Conservation (phyloP, 1,140 invertebrate genomes). For the Zaprionus capensis region DNA sequence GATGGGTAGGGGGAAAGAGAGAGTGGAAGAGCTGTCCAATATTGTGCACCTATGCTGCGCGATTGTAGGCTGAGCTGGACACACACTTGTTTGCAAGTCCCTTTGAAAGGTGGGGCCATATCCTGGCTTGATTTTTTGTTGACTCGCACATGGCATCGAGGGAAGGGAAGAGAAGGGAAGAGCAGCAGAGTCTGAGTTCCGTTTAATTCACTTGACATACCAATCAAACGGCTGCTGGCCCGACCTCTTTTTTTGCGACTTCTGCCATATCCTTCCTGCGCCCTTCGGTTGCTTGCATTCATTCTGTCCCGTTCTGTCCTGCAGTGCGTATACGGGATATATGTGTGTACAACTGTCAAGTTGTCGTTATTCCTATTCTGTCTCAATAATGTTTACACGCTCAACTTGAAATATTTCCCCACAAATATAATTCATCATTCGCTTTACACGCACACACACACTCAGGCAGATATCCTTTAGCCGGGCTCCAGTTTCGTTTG, state of each 20-base stretch:
- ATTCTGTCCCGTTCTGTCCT: background rate
- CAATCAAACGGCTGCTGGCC: constrained; percentile 33
- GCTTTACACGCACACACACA: constrained; percentile 7
- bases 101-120: constrained; percentile 15
- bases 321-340: background rate
- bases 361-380: constrained; percentile 52
- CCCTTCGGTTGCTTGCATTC: background rate
- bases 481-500: background rate
- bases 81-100: constrained; percentile 36
- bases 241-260: background rate
- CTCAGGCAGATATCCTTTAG: background rate
- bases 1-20: background rate
- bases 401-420: constrained; percentile 58
- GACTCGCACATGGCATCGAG: constrained; percentile 9
- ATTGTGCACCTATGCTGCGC: constrained; percentile 7
- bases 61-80: constrained; percentile 14
- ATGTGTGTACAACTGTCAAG: constrained; percentile 50
- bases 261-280: background rate
- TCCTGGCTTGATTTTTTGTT: constrained; percentile 26
- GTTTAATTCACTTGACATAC: constrained; percentile 44
- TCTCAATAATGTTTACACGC: constrained; percentile 77
- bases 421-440: constrained; percentile 76
- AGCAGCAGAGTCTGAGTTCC: constrained; percentile 12
- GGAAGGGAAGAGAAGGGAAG: background rate
- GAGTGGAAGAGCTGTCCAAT: background rate